A percentile compares a stretch with the other conserved stretches of the same genome.
These are phyloP conservation scores for Caenorhabditis doughertyi DNA, from an alignment of 2,888 invertebrate species.

Conservation along the genomic window DNA sequence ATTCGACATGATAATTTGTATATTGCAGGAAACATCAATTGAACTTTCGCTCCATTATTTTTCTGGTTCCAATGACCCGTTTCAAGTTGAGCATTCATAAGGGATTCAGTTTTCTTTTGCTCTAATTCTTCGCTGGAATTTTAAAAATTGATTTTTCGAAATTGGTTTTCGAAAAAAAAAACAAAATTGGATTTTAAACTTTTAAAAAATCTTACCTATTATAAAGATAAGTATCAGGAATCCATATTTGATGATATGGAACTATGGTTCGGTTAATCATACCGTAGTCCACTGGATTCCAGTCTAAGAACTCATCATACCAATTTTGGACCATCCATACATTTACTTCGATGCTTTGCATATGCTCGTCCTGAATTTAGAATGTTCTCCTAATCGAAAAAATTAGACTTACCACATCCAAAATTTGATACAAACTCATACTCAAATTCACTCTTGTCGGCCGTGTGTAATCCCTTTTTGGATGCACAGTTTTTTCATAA, in stretches of 20 bases:
- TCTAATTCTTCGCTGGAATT: conserved; percentile 77
- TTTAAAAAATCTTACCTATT: conserved; percentile 68
- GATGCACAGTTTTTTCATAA: conserved; percentile 81
- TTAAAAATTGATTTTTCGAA: background rate
- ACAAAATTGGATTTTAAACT: too few relatives aligned
- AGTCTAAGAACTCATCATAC: conserved; percentile 84
- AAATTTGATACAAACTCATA: conserved; percentile 84
- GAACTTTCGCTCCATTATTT: conserved; percentile 75
- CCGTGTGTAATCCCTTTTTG: conserved; percentile 70
- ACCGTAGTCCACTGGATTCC: conserved; percentile 83
- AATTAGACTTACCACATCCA: conserved; percentile 84
- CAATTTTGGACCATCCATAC: conserved; percentile 84
- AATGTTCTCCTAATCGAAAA: background rate
- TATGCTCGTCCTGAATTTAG: conserved; percentile 77
- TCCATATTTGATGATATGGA: conserved; percentile 81
- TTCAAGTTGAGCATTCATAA: conserved; percentile 80
- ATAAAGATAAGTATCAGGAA: conserved; percentile 82
- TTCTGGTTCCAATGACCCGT: conserved; percentile 79
- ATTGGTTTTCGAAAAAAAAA: too few relatives aligned
- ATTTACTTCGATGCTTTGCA: conserved; percentile 80
- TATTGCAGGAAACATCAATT: conserved; percentile 82
- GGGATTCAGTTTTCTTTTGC: conserved; percentile 80
- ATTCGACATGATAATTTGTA: conserved; percentile 81
- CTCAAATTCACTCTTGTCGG: conserved; percentile 84
- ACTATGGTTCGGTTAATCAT: conserved; percentile 83